Base-by-base conservation (phyloP, 2,888 invertebrate species). In the Ametastegia equiseti region DNA sequence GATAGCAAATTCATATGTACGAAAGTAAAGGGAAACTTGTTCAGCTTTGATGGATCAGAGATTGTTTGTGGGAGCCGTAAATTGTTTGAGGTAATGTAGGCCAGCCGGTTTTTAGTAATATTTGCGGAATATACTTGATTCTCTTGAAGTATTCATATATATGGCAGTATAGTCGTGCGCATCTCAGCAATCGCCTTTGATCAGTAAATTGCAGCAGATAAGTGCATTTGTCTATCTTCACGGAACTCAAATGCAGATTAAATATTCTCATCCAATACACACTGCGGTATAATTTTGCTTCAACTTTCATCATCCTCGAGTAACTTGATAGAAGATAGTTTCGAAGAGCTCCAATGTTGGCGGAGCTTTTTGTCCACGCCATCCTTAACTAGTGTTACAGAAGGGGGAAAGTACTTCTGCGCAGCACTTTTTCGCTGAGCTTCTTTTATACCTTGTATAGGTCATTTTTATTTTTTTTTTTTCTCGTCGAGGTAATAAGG, bases 31-130 rank as follows among this genome's bases (percentile, higher is more conserved):
- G 39, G 36, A 67, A 42, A 67, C 42, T 67, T 39, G 23, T 67
- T 67, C 67, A 42, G 67, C 67, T 67, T 67, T 67, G 67, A 67
- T 67, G 67, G 39, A 33, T 67, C 67, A 23, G 15, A 67, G 39
- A 67, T 67, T 67, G 39, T 42, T 67, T 67, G 36, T 7, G 67
- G 36, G 67, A n/a, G 67, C 19, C 15, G 15, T 6, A 63, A 63
- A 63, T 63, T 63, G n/a, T 63, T n/a, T 30, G 23, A n/a, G 39
- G 19, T 2, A 7, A 30, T 39, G 11, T 33, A 36, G 39, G 1
- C 36, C 67, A 6, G 19, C 19, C 9, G n/a, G n/a, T 42, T 67
- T 67, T 7, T 30, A 67, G 39, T 39, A 23, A 67, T 39, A 39
- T 42, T 39, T 67, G 39, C 33, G 42, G 15, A 39, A 67, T 67